Evolutionary conservation across 2,888 invertebrate genomes (phyloP).

Genomic region (Mantis religiosa): DNA sequence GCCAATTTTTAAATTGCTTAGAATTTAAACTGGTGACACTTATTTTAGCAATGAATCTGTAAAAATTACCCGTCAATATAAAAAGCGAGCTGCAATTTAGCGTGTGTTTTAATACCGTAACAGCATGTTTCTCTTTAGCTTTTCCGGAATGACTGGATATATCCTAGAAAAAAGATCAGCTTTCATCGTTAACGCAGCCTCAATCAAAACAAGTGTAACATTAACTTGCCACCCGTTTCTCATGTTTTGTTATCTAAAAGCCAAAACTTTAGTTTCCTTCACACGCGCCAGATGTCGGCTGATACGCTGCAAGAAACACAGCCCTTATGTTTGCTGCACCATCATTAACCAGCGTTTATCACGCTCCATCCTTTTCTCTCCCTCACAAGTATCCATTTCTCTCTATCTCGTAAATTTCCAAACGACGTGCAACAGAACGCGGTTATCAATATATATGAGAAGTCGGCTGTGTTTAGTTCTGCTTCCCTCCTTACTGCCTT

Average conservation of each 20-base stretch:
- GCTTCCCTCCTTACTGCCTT: not conserved
- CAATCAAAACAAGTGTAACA: not conserved
- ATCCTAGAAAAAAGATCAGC: not conserved
- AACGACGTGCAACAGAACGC: not conserved
- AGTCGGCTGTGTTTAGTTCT: not conserved
- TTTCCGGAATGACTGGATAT: not conserved
- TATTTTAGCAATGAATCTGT: too few species aligned
- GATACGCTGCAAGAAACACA: not conserved
- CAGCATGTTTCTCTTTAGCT: not conserved
- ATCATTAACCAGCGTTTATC: not conserved
- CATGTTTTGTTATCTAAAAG: not conserved
- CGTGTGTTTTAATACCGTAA: too few species aligned
- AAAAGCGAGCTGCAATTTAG: too few species aligned
- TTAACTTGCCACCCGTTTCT: not conserved
- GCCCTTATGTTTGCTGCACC: not conserved
- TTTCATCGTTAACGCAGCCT: not conserved
- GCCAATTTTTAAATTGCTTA: too few species aligned
- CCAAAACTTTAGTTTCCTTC: not conserved
- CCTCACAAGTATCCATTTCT: not conserved
- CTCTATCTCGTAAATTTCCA: not conserved
- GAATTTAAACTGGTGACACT: too few species aligned
- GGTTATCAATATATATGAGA: slow-evolving; percentile 1
- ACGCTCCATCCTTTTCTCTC: not conserved
- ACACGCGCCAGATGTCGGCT: not conserved
- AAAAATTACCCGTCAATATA: too few species aligned